A percentile compares a stretch with the other conserved stretches of the same genome.
Conservation (phyloP, 92 coral and sea anemone species). For the Epizoanthus ramosus region DNA sequence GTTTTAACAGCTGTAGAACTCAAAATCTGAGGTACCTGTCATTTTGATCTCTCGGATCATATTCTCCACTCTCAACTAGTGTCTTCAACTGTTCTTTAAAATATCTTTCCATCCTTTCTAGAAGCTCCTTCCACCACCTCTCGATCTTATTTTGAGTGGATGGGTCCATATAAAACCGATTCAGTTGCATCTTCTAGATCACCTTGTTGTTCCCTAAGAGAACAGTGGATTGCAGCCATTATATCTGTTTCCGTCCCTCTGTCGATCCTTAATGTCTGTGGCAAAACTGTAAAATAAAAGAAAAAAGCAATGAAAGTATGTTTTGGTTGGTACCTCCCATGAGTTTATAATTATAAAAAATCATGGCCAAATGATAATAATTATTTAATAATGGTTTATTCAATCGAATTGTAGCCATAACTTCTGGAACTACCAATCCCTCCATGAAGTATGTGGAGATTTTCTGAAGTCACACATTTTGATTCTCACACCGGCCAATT, state of each 20-base stretch:
- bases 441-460: neutral
- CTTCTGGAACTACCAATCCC: neutral
- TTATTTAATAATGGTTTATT: no score
- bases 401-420: no score
- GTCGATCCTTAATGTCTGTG: constrained; percentile 58
- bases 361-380: no score
- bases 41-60: constrained; percentile 64
- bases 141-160: constrained; percentile 64
- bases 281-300: constrained; percentile 46
- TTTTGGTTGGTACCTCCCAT: neutral
- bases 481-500: constrained; percentile 18
- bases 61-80: constrained; percentile 62
- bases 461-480: constrained; percentile 26
- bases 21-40: constrained; percentile 58
- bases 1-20: constrained; percentile 25
- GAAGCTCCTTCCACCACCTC: constrained; percentile 65
- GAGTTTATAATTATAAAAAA: no score
- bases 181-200: constrained; percentile 62
- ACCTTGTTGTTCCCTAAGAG: constrained; percentile 47
- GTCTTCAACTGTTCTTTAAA: constrained; percentile 62
- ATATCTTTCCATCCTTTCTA: constrained; percentile 61
- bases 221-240: constrained; percentile 66
- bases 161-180: constrained; percentile 58
- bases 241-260: constrained; percentile 64
- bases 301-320: neutral